Evolutionary conservation across 2,888 invertebrate species (phyloP).

Genomic region (Ophion ellenae): DNA sequence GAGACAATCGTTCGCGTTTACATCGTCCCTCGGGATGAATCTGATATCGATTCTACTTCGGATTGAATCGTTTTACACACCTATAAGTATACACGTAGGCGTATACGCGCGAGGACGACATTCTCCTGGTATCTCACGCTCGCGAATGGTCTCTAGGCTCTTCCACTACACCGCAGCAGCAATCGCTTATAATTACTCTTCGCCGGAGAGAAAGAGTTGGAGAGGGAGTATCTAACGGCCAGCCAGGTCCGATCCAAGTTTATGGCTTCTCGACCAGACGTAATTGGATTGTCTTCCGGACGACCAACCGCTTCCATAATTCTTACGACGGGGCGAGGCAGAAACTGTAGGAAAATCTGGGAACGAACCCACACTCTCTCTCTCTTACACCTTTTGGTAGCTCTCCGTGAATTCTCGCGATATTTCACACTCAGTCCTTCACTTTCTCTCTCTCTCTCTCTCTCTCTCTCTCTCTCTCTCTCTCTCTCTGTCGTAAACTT

Average conservation of each 20-base stretch:
- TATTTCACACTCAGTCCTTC: conserved; percentile 21
- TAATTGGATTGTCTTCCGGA: conserved; percentile 78
- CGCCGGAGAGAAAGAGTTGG: conserved; percentile 33
- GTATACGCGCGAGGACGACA: conserved; percentile 10
- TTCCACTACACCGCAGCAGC: conserved; percentile 37
- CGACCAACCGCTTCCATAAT: conserved; percentile 76
- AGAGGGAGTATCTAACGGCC: conserved; percentile 50
- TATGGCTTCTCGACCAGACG: conserved; percentile 76
- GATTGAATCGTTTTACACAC: conserved; percentile 50
- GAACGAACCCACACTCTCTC: conserved; percentile 16
- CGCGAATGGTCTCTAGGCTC: conserved; percentile 21
- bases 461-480: not conserved
- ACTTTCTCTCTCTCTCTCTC: not conserved
- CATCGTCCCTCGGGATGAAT: conserved; percentile 48
- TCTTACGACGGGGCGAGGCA: conserved; percentile 66
- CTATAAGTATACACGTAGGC: conserved; percentile 5
- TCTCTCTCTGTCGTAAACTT: not conserved
- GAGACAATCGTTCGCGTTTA: conserved; percentile 64
- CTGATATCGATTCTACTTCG: conserved; percentile 65
- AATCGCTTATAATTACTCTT: conserved; percentile 63
- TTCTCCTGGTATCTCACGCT: conserved; percentile 25
- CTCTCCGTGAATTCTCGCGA: not conserved
- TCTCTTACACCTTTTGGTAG: not conserved
- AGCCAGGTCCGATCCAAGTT: conserved; percentile 71
- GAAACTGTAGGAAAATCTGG: conserved; percentile 34